Evolutionary conservation across 2,888 invertebrate species (phyloP), one percentile per base, ranked within the genome.

Genomic region (Zelleria hepariella): DNA sequence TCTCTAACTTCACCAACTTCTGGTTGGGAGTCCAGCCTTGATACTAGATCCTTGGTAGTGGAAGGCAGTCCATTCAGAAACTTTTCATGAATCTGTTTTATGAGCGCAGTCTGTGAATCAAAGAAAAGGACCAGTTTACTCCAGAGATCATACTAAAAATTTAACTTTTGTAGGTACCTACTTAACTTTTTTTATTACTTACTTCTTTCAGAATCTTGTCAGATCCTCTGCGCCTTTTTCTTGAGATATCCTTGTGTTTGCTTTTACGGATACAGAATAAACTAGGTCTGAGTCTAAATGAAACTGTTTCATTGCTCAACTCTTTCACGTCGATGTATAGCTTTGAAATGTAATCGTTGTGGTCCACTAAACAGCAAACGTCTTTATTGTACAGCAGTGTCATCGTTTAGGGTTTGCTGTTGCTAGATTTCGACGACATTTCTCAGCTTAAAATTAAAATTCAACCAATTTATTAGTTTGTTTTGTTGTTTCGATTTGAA

Each of bases 251-350:
- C 53, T 64, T 66, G 2, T 57, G n/a, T 47, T 63, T 67, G 25
- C 61, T 64, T 55, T 63, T 66, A 62, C 69, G 67, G 23, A 86
- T 78, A 53, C 68, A 75, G 73, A 86, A 87, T 32, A 86, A 61
- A 26, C 68, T 69, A n/a, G 63, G 57, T 47, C 62, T 61, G 20
- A 86, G 58, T 57, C 63, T 63, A 60, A 67, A 79, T n/a, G 74
- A 67, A 56, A 56, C 24, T 18, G 55, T 62, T 60, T 63, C 59
- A 54, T 63, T 63, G 53, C 66, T 65, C 52, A 60, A 58, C 52
- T 60, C 68, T 65, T 60, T 60, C 64, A 74, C 77, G 69, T 69
- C 67, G 64, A 75, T 65, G 63, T 80, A 83, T 56, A 85, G 62
- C 10, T 69, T 67, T 52, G 66, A 60, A 61, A 78, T 64, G 61